Evolutionary conservation across 2,113 vertebrate genomes (phyloP).

Genomic region (Atherinomorus stipes): DNA sequence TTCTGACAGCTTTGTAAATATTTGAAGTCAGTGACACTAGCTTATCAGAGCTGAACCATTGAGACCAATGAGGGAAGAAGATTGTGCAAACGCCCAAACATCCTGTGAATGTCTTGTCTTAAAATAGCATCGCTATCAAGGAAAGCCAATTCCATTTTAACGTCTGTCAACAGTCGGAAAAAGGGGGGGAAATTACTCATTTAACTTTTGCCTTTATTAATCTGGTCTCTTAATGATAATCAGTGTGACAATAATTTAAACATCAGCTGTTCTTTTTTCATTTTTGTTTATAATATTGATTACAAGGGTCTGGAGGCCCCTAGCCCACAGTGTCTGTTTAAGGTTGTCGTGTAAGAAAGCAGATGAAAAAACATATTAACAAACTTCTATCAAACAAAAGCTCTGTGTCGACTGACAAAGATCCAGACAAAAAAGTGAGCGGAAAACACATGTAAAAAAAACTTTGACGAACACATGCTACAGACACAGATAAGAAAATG

Average conservation of each 20-base stretch:
- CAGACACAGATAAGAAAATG: too few relatives aligned
- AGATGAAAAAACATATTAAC: too few relatives aligned
- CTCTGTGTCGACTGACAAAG: too few relatives aligned
- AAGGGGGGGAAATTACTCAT: conserved; percentile 4
- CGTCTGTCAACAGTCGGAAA: background rate
- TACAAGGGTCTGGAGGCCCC: background rate
- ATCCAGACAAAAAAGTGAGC: too few relatives aligned
- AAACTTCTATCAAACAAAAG: too few relatives aligned
- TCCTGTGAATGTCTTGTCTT: conserved; percentile 1
- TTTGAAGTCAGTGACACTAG: conserved; percentile 35
- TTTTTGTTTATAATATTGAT: background rate
- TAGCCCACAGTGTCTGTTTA: too few relatives aligned
- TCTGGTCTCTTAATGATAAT: background rate
- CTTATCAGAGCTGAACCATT: conserved; percentile 32
- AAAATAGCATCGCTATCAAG: conserved; percentile 25
- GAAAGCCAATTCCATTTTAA: background rate
- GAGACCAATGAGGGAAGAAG: conserved; percentile 22
- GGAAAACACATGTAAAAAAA: too few relatives aligned
- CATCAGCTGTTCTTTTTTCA: background rate
- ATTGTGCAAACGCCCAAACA: conserved; percentile 17
- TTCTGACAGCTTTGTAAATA: conserved; percentile 32
- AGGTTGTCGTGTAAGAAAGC: too few relatives aligned
- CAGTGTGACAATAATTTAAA: background rate
- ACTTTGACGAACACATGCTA: too few relatives aligned
- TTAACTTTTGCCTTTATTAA: background rate